These are phyloP conservation scores for Tricholauxania praeusta DNA, from an alignment of 2,888 invertebrate genomes.

Conservation along the genomic window DNA sequence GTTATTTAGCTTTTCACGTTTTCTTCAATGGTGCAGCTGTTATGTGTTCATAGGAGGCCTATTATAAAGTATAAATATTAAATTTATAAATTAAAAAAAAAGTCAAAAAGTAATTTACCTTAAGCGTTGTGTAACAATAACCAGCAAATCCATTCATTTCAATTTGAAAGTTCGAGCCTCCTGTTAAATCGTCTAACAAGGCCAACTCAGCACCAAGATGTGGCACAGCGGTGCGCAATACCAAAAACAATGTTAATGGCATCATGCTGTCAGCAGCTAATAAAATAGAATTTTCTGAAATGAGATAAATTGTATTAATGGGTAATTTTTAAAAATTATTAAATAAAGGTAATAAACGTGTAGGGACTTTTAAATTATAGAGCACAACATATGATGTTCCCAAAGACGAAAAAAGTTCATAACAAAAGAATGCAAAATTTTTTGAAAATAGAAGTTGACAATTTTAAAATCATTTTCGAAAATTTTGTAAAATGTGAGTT, in stretches of 20 bases:
- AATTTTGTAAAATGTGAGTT: too few species aligned
- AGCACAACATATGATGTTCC: too few species aligned
- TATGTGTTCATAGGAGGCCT: conserved; percentile 65
- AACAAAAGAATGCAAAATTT: too few species aligned
- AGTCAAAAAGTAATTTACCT: conserved; percentile 47
- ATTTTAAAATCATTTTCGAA: too few species aligned
- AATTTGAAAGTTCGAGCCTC: conserved; percentile 64
- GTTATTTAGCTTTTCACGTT: conserved; percentile 29
- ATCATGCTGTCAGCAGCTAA: conserved; percentile 66
- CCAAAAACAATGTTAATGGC: conserved; percentile 64
- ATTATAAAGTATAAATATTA: conserved; percentile 7
- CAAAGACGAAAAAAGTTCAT: too few species aligned
- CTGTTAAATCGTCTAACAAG: conserved; percentile 66
- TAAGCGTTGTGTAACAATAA: conserved; percentile 67
- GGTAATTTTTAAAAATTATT: neutral
- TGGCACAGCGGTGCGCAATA: conserved; percentile 65
- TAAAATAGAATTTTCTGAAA: conserved; percentile 57
- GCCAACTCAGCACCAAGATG: conserved; percentile 67
- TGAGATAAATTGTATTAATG: conserved; percentile 7
- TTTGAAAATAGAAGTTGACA: too few species aligned
- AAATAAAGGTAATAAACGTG: too few species aligned
- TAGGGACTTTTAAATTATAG: too few species aligned
- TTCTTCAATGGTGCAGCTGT: conserved; percentile 56
- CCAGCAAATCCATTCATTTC: conserved; percentile 67
- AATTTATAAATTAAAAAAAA: neutral